Evolutionary conservation across 1,140 invertebrate species (phyloP).

Genomic region (Bombus sylvicola): DNA sequence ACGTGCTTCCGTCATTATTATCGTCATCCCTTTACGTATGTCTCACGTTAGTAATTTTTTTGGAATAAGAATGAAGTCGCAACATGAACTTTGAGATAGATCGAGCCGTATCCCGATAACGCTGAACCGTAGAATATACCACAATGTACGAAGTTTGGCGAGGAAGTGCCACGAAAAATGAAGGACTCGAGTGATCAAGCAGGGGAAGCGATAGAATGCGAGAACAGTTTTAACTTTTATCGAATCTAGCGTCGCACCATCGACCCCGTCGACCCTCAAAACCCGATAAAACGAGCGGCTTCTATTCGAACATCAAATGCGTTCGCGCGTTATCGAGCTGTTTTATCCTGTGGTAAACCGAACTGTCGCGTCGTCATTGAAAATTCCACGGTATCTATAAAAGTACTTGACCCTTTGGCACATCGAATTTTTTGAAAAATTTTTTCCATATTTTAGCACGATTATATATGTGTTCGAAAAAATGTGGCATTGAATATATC

Average conservation of each 20-base stretch:
- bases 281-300: slow-evolving; percentile 49
- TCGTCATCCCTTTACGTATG: slow-evolving; percentile 15
- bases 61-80: neutral
- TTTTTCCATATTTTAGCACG: neutral
- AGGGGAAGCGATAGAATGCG: neutral
- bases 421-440: neutral
- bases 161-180: neutral
- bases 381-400: slow-evolving; percentile 6
- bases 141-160: neutral
- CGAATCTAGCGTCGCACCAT: slow-evolving; percentile 65
- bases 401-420: neutral
- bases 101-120: neutral
- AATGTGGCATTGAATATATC: neutral
- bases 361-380: neutral
- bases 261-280: slow-evolving; percentile 65
- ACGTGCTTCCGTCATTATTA: slow-evolving; percentile 20
- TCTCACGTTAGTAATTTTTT: neutral
- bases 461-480: too few relatives aligned
- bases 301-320: slow-evolving; percentile 26
- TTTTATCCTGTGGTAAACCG: slow-evolving; percentile 25
- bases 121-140: neutral
- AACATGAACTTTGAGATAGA: slow-evolving; percentile 17
- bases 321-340: slow-evolving; percentile 38
- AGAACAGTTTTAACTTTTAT: slow-evolving; percentile 59
- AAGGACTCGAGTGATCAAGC: neutral